Base-by-base conservation (phyloP, 2,888 invertebrate genomes). In the Leucoptera coffeella region DNA sequence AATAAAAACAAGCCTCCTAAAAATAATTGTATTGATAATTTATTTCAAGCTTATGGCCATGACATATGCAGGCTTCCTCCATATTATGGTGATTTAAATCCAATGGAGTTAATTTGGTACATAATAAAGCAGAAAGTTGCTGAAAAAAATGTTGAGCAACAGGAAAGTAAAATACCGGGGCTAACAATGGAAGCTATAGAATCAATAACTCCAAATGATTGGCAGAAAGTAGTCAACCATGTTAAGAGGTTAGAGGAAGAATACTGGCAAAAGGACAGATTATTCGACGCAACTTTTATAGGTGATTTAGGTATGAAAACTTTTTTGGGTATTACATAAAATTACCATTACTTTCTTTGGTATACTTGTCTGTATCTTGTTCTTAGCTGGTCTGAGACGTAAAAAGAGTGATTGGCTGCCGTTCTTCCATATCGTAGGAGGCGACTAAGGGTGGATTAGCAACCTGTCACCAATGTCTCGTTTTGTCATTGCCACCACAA, bases 11-110 rank as follows among this genome's bases (percentile, higher is more conserved):
- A 27, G n/a, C 24, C 32, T 11, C 19, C 28, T 20, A 29, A 33
- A 12, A 30, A 32, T 35, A 39, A 29, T 30, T 34, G 11, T 30
- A 25, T 29, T n/a, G n/a, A n/a, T n/a, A n/a, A n/a, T n/a, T n/a
- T n/a, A n/a, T n/a, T n/a, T n/a, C n/a, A n/a, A n/a, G 24, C 12
- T 6, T 23, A 35, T 17, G 34, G 35, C 21, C 36, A 33, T 21
- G 32, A 27, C 17, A 35, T 41, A 12, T 22, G 42, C 13, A 26
- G 41, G 12, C 25, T 42, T 12, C 40, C 40, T 10, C 39, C 38
- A 2, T 41, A 41, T 42, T 3, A 42, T n/a, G n/a, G n/a, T n/a
- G n/a, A n/a, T n/a, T n/a, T n/a, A n/a, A n/a, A 40, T 29, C 39
- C 38, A 4, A 37, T 42, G 6, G 38, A 41, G 28, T 24, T 35